Base-by-base conservation (phyloP, 1,140 invertebrate genomes). In the Drosophila cardini region DNA sequence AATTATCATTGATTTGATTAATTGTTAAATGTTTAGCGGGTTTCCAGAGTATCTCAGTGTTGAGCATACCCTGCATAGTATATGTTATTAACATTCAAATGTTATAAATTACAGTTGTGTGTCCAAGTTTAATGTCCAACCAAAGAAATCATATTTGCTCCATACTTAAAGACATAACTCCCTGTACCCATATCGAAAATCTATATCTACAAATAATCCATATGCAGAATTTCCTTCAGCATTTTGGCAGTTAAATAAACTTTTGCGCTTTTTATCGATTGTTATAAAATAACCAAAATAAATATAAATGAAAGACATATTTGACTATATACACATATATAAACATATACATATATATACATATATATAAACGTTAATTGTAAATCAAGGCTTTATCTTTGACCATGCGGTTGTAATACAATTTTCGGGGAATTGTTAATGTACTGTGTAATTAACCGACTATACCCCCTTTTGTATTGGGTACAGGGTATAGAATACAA, bases 31-130 rank as follows among this genome's bases (percentile, higher is more conserved):
- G 38, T 40, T 40, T 32, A 52, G 32, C 48, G 32, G 26, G 48
- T 32, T 52, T 11, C 48, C 48, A 52, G 48, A 8, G 48, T 34
- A 52, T 32, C n/a, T 30, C n/a, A 9, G 8, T 15, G 48, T 52
- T n/a, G 48, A 32, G 48, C 48, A 34, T 32, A 21, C 26, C 48
- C 6, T 8, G 13, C 32, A 38, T 18, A 48, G n/a, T 45, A 13
- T 36, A 46, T 56, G 63, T 69, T 69, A n/a, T 40, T 42, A 48
- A 16, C 53, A 30, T 57, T 46, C 18, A 13, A 42, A 42, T 36
- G 21, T 67, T 67, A 30, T 36, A 53, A 46, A 38, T 62, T 62
- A n/a, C 18, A 50, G 36, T 38, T 60, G 45, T 52, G 21, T 60
- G 21, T 26, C 21, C 21, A 26, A 26, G 21, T 42, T 60, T 6